Conservation (phyloP, 2,888 invertebrate genomes). For the Nematopogon swammerdamellus region DNA sequence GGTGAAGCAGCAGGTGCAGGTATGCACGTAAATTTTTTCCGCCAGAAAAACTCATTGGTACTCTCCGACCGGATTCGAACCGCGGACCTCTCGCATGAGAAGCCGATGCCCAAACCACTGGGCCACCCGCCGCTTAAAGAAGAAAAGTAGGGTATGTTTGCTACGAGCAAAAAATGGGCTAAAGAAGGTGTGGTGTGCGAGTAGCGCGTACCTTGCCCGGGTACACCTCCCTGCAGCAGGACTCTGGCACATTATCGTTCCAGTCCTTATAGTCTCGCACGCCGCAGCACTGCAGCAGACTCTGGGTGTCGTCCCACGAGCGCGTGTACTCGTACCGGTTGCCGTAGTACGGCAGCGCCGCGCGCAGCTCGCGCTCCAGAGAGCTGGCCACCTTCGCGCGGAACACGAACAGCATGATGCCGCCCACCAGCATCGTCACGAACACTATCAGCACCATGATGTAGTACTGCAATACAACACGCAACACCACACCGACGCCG, state of each 20-base stretch:
- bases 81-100: too few species aligned
- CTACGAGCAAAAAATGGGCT: too few species aligned
- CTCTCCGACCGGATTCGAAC: too few species aligned
- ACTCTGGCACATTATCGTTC: constrained; percentile 68
- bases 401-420: constrained; percentile 88
- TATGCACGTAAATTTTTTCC: too few species aligned
- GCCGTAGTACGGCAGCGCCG: constrained; percentile 72
- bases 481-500: constrained; percentile 3
- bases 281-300: constrained; percentile 81
- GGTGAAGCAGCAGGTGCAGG: too few species aligned
- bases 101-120: too few species aligned
- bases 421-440: constrained; percentile 87
- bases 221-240: constrained; percentile 69
- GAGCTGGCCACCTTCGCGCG: constrained; percentile 76
- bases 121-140: too few species aligned
- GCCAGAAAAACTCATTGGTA: too few species aligned
- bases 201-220: constrained; percentile 46
- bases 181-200: too few species aligned
- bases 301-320: constrained; percentile 89
- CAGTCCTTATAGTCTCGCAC: constrained; percentile 74
- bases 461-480: constrained; percentile 72
- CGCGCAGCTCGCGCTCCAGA: constrained; percentile 74
- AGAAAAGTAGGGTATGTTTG: too few species aligned
- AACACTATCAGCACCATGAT: constrained; percentile 85
- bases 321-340: constrained; percentile 65